Conservation (phyloP, 2,113 vertebrate species). For the Paracyprichromis sp. region DNA sequence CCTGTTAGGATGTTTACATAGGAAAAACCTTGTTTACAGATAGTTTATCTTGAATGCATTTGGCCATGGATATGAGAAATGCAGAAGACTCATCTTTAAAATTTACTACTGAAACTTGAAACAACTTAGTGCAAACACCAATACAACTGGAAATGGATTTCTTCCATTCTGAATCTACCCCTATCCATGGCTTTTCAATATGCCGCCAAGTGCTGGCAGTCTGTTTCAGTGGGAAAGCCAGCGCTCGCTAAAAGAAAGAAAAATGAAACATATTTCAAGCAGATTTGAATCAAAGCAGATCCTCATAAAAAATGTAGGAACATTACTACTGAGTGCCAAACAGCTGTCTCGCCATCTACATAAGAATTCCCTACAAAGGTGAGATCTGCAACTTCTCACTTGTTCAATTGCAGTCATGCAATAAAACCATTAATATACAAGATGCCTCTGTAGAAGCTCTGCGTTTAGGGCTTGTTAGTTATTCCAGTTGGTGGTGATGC, state of each 20-base stretch:
- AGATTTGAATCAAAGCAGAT: not conserved
- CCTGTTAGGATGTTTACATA: not conserved
- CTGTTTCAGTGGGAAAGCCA: not conserved
- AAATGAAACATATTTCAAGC: not conserved
- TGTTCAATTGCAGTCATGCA: not conserved
- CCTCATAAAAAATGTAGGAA: fast-evolving
- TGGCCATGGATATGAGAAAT: fast-evolving
- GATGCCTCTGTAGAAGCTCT: not conserved
- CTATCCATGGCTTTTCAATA: not conserved
- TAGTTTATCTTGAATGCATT: not conserved
- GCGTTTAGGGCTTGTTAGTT: not conserved
- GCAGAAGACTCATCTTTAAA: not conserved
- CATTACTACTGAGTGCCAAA: not conserved
- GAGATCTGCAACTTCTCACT: not conserved
- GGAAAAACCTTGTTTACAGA: not conserved
- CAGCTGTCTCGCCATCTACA: not conserved
- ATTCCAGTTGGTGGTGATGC: not conserved
- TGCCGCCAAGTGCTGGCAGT: not conserved
- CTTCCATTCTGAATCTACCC: not conserved
- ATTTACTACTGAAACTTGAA: not conserved
- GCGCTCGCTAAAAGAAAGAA: not conserved
- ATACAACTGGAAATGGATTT: not conserved
- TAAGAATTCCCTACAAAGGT: not conserved
- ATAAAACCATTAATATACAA: not conserved
- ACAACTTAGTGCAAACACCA: not conserved